Percentiles rank a stretch among this genome's conserved stretches.
These are phyloP conservation scores for Chondrilla cf. caribensis DNA, from an alignment of 37 sponge, comb jelly and placozoan species.

Conservation along the genomic window DNA sequence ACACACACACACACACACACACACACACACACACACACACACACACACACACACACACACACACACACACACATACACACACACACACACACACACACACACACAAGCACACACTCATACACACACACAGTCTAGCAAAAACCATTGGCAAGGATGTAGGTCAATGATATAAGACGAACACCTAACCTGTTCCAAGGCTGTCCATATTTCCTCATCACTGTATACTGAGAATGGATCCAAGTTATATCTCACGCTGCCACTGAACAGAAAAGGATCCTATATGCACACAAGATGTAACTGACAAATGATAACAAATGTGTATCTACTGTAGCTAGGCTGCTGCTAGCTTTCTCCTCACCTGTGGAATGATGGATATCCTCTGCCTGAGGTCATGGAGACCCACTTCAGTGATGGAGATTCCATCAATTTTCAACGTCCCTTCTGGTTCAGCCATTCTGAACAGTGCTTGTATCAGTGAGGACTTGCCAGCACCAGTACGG, in stretches of 20 bases:
- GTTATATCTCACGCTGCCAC: conserved; percentile 85
- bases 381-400: conserved; percentile 77
- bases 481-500: conserved; percentile 94
- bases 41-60: too few species aligned
- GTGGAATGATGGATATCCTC: conserved; percentile 89
- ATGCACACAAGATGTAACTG: neutral
- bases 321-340: too few species aligned
- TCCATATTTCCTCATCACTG: conserved; percentile 75
- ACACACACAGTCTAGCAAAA: too few species aligned
- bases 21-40: too few species aligned
- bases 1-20: too few species aligned
- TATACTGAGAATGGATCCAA: conserved; percentile 83
- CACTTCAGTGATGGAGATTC: conserved; percentile 57
- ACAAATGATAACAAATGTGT: too few species aligned
- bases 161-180: too few species aligned
- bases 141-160: too few species aligned
- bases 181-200: conserved; percentile 64
- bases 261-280: conserved; percentile 91
- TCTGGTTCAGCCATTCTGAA: conserved; percentile 86
- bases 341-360: conserved; percentile 45
- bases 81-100: too few species aligned
- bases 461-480: conserved; percentile 76
- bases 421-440: conserved; percentile 78
- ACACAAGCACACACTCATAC: too few species aligned
- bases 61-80: too few species aligned